These are phyloP conservation scores for Arizona elegans DNA, from an alignment of 2,113 vertebrate species.

Conservation along the genomic window DNA sequence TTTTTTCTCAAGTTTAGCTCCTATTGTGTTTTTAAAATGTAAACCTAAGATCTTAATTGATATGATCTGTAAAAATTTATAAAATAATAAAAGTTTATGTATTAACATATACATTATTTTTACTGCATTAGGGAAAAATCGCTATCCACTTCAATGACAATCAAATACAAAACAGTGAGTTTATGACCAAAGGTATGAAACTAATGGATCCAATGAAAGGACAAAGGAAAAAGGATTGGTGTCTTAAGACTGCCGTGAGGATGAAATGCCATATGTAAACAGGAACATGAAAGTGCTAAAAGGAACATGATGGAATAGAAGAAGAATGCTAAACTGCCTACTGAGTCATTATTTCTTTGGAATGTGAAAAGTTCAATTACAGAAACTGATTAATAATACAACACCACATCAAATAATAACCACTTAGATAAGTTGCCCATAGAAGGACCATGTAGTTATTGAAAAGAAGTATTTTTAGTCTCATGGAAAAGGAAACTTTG, in stretches of 20 bases:
- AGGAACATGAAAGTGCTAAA: not conserved
- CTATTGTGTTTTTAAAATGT: not conserved
- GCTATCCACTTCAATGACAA: not conserved
- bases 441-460: not conserved
- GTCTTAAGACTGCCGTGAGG: not conserved
- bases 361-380: not conserved
- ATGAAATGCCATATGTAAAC: not conserved
- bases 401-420: not conserved
- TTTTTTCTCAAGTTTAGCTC: not conserved
- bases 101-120: not conserved
- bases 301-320: not conserved
- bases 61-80: not conserved
- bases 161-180: not conserved
- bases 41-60: not conserved
- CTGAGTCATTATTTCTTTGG: not conserved
- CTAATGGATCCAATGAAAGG: not conserved
- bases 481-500: not conserved
- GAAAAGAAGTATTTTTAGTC: not conserved
- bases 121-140: not conserved
- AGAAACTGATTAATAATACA: not conserved
- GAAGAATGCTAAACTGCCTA: not conserved
- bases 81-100: not conserved
- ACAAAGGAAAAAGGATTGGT: not conserved
- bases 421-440: not conserved
- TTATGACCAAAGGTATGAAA: not conserved